Base-by-base conservation (phyloP, 2,888 invertebrate species). In the Agrochola litura region DNA sequence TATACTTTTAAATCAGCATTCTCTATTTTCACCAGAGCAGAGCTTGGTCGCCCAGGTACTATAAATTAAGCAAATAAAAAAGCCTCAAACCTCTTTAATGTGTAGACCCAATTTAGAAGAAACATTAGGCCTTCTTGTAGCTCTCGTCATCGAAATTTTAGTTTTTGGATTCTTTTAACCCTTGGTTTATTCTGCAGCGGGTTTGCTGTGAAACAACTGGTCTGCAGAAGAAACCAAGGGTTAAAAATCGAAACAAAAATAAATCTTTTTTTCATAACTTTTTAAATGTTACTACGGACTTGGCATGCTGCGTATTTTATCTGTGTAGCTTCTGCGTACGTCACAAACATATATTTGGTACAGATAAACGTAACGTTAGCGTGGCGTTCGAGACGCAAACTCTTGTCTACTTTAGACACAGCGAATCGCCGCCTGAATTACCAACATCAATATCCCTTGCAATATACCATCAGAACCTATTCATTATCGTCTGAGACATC, bases 281-380 rank as follows among this genome's bases (percentile, higher is more conserved):
- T 43, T 52, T 30, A 43, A 78, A 77, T 61, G 43, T 70, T 52
- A 25, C 6, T 71, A 25, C 37, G 72, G 54, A 80, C 54, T 77
- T 80, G 80, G 81, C 60, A 61, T 77, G 49, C 43, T 73, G 58
- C 58, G 58, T 60, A 49, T 75, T 74, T 49, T 74, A 49, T 46
- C 49, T 25, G 60, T 61, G 43, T 64, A 58, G 37, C 46, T 71
- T 61, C 16, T 54, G 54, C 77, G 37, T 37, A 77, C 61, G 73
- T 77, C 81, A 72, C 72, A 61, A 72, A 77, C n/a, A 70, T 70
- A 79, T 60, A 79, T 52, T 80, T 71, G 25, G 52, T 77, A 69
- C 60, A n/a, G 16, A 61, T 52, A 52, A 30, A 60, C 19, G n/a
- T 79, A 60, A 77, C 10, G 10, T 30, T 68, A 54, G n/a, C 30